Evolutionary conservation across 2,888 invertebrate genomes (phyloP).

Genomic region (Pseudococcus longispinus): DNA sequence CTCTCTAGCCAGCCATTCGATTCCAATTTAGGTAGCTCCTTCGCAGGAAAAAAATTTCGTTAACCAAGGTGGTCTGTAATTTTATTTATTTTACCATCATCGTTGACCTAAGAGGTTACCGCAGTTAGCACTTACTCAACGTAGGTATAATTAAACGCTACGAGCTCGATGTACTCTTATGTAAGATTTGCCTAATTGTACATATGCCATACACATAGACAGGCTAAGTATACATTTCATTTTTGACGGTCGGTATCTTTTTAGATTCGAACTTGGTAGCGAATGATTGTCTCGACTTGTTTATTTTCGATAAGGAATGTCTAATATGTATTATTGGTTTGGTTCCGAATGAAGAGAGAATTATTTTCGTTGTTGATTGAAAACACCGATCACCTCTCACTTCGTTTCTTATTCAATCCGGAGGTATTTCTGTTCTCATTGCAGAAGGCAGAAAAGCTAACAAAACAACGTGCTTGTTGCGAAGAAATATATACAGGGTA

Average conservation of each 20-base stretch:
- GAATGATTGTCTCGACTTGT: neutral
- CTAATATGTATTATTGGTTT: neutral
- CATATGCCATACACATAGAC: too few relatives aligned
- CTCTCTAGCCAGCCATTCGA: slow-evolving; percentile 8
- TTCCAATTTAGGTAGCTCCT: neutral
- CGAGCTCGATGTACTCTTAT: neutral
- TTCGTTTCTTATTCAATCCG: neutral
- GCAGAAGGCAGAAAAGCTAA: neutral
- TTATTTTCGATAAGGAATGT: neutral
- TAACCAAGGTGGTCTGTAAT: neutral
- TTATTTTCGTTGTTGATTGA: slow-evolving; percentile 17
- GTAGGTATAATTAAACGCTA: neutral
- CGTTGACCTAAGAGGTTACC: slow-evolving; percentile 35
- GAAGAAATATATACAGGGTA: neutral
- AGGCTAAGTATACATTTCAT: neutral
- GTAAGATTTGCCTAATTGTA: neutral
- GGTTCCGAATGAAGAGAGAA: neutral
- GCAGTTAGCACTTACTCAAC: neutral
- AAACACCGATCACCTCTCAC: neutral
- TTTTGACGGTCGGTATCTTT: neutral
- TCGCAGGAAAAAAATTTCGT: neutral
- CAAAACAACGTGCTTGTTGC: neutral
- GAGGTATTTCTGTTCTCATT: neutral
- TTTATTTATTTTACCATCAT: slow-evolving; percentile 19
- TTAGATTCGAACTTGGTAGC: neutral